Evolutionary conservation across 2,113 vertebrate genomes (phyloP), one percentile per base, ranked within the genome.

Genomic region (Pseudorectes ferrugineus): DNA sequence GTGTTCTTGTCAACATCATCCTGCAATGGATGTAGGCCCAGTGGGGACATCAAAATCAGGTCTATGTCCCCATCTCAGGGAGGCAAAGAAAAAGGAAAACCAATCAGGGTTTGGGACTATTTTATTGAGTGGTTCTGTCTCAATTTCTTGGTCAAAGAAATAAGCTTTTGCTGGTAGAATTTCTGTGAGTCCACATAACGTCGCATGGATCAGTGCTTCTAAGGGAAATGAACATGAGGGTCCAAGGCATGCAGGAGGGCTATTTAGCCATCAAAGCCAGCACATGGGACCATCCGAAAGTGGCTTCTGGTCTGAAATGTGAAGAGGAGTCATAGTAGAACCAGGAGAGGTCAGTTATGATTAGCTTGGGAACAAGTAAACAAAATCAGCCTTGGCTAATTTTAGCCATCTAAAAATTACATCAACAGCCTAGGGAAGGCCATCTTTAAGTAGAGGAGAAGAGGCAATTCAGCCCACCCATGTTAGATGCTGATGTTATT

Each of bases 391-490:
- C 45, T 83, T 38, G 5, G 58, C 33, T 94, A 88, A 89, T 85
- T 94, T 96, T 88, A 92, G 67, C 46, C 43, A 77, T 24, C 43
- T 95, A 73, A 83, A 94, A 78, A 70, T 70, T 59, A 54, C 20
- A 13, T 26, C 46, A 33, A 9, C n/a, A 80, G 54, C 49, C 46
- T 57, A 36, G 84, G 9, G 42, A 85, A 88, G 59, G 38, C 26
- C 18, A 6, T 65, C n/a, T 88, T 72, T 72, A 58, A 57, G 26
- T 20, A 52, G 67, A 75, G 26, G 68, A 91, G 57, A 63, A 28
- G 58, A 85, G 15, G 28, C 29, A 85, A 70, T 65, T 38, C 45
- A 82, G 49, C 28, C 55, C 33, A 79, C 28, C 54, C n/a, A 5
- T 29, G 23, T 65, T 52, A 29, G 25, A 24, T 75, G 58, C 36